Evolutionary conservation across 2,888 invertebrate species (phyloP), one percentile per base, ranked within the genome.

Genomic region (Drosophila ezoana): DNA sequence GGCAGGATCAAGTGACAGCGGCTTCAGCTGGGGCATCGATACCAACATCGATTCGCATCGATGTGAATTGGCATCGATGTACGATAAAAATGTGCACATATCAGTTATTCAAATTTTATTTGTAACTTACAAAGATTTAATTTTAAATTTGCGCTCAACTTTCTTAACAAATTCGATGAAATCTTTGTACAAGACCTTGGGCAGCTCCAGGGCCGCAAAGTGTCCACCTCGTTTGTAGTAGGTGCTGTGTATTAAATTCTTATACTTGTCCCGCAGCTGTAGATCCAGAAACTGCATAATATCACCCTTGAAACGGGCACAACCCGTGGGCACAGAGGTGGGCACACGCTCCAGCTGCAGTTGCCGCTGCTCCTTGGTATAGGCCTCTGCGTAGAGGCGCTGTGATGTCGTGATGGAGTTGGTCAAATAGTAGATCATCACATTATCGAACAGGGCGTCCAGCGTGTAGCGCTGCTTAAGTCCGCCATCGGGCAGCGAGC

Each of bases 181-280:
- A 88, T 98, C 97, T 0, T 94, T 92, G 3, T 96, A 95, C 28
- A 98, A 85, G 0, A 95, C 80, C 41, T 94, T 91, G 0, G 98
- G 97, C 67, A 94, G 93, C 90, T 98, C 97, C 60, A 97, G 93
- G 0, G 97, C 97, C 0, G 96, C 95, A 91, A 98, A 98, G 90
- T 98, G 98, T 0, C 98, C 98, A 1, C 97, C 97, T 3, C 94
- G 93, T 0, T 94, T 93, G 35, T 95, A 93, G 44, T 95, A 93
- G 0, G 94, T 95, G 80, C 94, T 94, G 49, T 95, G 95, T 4
- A 96, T 92, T 49, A 97, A 91, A 90, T 97, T 96, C 13, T 87
- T 90, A 90, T 93, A 97, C 78, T 94, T 95, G 1, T 93, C 90
- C 44, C 92, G 91, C 4, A 97, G 84, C 4, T 95, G 90, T 16